phyloP scores from a whole-genome alignment of 1,140 invertebrate genomes.

The Drosophila carrolli region DNA sequence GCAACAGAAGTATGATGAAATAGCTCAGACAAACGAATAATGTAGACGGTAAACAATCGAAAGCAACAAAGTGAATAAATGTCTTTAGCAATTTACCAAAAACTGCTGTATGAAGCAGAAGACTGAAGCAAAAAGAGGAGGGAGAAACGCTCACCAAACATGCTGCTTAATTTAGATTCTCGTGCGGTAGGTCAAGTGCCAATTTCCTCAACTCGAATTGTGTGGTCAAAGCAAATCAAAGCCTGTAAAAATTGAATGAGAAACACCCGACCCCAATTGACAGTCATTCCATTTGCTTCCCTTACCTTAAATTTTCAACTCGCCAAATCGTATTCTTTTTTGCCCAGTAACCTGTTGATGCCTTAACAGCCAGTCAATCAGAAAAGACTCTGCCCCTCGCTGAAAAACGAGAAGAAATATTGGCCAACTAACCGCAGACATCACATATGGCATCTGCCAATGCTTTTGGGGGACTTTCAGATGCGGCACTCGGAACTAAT shows the following conservation, averaged over 20 bases:
- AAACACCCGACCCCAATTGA: neutral
- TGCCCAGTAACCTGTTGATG: conserved; percentile 26
- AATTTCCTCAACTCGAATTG: conserved; percentile 64
- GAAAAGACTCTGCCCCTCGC: conserved; percentile 6
- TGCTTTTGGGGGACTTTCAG: neutral
- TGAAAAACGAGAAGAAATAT: conserved; percentile 2
- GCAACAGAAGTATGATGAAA: conserved; percentile 14
- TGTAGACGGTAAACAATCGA: conserved; percentile 35
- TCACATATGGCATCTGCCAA: conserved; percentile 7
- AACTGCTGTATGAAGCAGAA: conserved; percentile 14
- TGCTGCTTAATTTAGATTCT: conserved; percentile 76
- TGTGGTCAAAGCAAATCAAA: conserved; percentile 42
- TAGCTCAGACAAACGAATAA: conserved; percentile 18
- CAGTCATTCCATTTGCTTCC: conserved; percentile 7
- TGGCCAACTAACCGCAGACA: conserved; percentile 11
- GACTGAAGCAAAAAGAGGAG: conserved; percentile 11
- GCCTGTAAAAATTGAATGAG: conserved; percentile 28
- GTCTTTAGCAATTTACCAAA: conserved; percentile 34
- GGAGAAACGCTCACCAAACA: conserved; percentile 45
- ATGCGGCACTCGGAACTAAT: neutral
- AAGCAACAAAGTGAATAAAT: conserved; percentile 29
- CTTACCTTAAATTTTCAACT: neutral
- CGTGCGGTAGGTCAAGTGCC: conserved; percentile 79
- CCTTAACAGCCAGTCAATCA: conserved; percentile 23
- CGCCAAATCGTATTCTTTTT: neutral